Evolutionary conservation across 1,140 invertebrate species (phyloP).

Genomic region (Pristionchus pacificus): DNA sequence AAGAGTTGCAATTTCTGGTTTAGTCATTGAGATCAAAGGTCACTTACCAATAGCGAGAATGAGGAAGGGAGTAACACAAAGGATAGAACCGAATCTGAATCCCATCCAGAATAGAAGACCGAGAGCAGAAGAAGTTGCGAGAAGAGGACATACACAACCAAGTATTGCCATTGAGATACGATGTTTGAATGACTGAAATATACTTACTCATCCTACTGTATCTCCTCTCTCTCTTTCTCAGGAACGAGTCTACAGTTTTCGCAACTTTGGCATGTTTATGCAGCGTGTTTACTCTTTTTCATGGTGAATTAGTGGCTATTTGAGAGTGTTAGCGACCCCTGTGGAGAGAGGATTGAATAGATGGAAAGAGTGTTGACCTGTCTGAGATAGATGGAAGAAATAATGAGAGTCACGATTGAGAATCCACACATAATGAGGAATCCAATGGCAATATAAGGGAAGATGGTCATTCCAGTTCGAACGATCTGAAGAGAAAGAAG

Average conservation of each 20-base stretch:
- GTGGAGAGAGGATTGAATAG: too few species aligned
- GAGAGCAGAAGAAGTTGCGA: conserved; percentile 44
- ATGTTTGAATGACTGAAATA: conserved; percentile 1
- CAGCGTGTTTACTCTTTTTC: too few species aligned
- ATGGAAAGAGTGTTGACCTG: conserved; percentile 36
- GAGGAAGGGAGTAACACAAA: conserved; percentile 45
- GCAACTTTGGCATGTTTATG: not conserved
- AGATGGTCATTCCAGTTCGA: conserved; percentile 44
- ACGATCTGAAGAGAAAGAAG: conserved; percentile 30
- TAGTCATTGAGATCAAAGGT: too few species aligned
- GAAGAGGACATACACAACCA: conserved; percentile 47
- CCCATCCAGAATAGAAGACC: conserved; percentile 48
- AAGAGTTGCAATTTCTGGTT: too few species aligned
- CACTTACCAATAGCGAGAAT: conserved; percentile 47
- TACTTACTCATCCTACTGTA: conserved; percentile 35
- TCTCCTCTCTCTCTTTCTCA: too few species aligned
- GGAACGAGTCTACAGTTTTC: too few species aligned
- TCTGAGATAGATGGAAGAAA: conserved; percentile 37
- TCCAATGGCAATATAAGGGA: conserved; percentile 45
- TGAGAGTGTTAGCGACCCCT: not conserved
- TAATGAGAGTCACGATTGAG: conserved; percentile 40
- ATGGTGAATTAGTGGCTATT: too few species aligned
- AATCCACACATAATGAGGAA: conserved; percentile 45
- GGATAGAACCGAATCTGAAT: conserved; percentile 48
- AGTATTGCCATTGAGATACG: conserved; percentile 26